Conservation (phyloP, 2,797 vertebrate species). For the Acanthopagrus latus region DNA sequence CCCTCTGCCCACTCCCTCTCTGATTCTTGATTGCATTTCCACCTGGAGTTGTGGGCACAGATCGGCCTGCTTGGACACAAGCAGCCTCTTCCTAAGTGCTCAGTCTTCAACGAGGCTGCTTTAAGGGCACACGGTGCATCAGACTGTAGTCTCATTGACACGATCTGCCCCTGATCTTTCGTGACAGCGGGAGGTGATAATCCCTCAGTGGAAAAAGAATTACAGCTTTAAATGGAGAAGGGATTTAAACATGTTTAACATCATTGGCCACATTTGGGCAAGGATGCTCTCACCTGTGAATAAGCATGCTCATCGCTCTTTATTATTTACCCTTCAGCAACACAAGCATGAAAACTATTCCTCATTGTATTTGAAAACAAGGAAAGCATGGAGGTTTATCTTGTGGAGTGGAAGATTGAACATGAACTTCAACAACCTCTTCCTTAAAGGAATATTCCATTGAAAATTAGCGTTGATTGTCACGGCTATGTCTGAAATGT, state of each 20-base stretch:
- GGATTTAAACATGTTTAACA: slow-evolving; percentile 4
- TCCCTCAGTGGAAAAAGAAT: slow-evolving; percentile 49
- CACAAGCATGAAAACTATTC: neutral
- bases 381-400: neutral
- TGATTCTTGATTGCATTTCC: slow-evolving; percentile 61
- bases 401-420: neutral
- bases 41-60: slow-evolving; percentile 60
- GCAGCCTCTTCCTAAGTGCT: slow-evolving; percentile 4
- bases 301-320: neutral
- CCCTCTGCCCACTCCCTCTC: slow-evolving; percentile 18
- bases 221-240: slow-evolving; percentile 11
- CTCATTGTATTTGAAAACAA: neutral
- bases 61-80: slow-evolving; percentile 41
- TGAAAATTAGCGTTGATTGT: neutral
- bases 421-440: neutral
- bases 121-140: slow-evolving; percentile 39
- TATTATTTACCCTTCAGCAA: slow-evolving; percentile 21
- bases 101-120: slow-evolving; percentile 50
- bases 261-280: neutral
- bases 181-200: slow-evolving; percentile 49
- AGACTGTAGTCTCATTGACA: slow-evolving; percentile 48
- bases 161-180: slow-evolving; percentile 57
- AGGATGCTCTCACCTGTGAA: slow-evolving; percentile 9
- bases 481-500: neutral
- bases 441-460: neutral